Evolutionary conservation across 1,140 invertebrate genomes (phyloP).

Genomic region (Amyelois transitella): DNA sequence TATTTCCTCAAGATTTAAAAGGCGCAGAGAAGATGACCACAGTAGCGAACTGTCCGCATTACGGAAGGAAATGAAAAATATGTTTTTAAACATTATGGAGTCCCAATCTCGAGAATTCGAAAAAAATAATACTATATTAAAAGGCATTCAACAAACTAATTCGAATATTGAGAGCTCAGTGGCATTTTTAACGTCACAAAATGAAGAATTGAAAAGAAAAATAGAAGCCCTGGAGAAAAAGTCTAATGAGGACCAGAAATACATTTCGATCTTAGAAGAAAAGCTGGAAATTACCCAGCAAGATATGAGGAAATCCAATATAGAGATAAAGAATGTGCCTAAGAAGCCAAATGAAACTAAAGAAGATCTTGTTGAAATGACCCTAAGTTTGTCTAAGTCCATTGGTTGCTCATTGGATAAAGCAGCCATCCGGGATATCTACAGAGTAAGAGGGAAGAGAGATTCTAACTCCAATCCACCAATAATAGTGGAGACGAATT

Average conservation of each 20-base stretch:
- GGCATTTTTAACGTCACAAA: too few relatives aligned
- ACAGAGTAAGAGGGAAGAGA: neutral
- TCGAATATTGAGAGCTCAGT: too few relatives aligned
- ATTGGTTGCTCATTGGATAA: neutral
- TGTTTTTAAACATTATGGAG: too few relatives aligned
- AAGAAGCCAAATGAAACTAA: conserved; percentile 1
- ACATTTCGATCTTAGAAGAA: conserved; percentile 4
- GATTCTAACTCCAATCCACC: neutral
- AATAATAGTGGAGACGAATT: conserved; percentile 2
- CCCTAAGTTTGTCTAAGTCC: neutral
- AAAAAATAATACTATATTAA: too few relatives aligned
- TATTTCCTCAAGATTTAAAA: too few relatives aligned
- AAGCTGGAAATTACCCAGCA: conserved; percentile 1
- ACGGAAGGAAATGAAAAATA: too few relatives aligned
- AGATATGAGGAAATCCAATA: neutral
- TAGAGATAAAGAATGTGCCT: conserved; percentile 8
- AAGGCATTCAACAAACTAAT: too few relatives aligned
- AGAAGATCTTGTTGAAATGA: conserved; percentile 1
- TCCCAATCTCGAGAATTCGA: too few relatives aligned
- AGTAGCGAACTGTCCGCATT: too few relatives aligned
- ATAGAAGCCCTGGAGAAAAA: neutral
- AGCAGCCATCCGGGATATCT: conserved; percentile 4
- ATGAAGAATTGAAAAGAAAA: neutral
- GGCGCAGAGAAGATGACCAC: too few relatives aligned
- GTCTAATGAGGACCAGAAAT: neutral